phyloP scores from a whole-genome alignment of 2,113 vertebrate species.

The Aegithalos caudatus region DNA sequence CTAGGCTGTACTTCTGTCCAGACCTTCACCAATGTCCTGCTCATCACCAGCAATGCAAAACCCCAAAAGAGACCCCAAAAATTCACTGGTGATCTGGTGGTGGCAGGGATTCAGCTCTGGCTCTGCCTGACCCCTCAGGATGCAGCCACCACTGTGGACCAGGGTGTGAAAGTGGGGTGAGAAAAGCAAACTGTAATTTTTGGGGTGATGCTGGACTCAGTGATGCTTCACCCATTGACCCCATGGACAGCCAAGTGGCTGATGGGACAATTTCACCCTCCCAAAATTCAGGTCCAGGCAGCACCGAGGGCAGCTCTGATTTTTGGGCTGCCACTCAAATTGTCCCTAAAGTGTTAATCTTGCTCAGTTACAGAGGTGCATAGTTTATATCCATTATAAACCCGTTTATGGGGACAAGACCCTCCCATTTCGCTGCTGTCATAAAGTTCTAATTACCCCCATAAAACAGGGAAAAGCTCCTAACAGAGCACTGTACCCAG shows the following conservation, averaged over 20 bases:
- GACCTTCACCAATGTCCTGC: neutral
- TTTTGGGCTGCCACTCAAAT: conserved; percentile 71
- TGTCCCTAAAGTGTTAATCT: conserved; percentile 73
- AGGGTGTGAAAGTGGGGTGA: rapidly evolving
- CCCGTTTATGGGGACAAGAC: conserved; percentile 78
- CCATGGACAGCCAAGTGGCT: rapidly evolving
- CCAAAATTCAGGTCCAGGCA: neutral
- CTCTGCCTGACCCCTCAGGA: neutral
- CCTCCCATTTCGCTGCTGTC: conserved; percentile 73
- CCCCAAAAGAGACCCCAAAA: neutral
- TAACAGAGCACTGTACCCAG: conserved; percentile 67
- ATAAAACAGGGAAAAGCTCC: conserved; percentile 75
- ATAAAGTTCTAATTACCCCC: conserved; percentile 81
- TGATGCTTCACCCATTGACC: neutral
- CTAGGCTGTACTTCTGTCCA: neutral
- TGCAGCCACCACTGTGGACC: rapidly evolving
- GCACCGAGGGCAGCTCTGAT: neutral
- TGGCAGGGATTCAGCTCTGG: neutral
- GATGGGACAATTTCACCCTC: neutral
- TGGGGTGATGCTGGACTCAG: neutral
- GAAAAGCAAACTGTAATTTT: neutral
- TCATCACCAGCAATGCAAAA: neutral
- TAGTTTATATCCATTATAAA: conserved; percentile 83
- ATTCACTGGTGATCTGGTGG: rapidly evolving
- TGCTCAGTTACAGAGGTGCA: conserved; percentile 65